These are phyloP conservation scores for Diorhabda elongata DNA, from an alignment of 1,140 invertebrate species.

Conservation along the genomic window DNA sequence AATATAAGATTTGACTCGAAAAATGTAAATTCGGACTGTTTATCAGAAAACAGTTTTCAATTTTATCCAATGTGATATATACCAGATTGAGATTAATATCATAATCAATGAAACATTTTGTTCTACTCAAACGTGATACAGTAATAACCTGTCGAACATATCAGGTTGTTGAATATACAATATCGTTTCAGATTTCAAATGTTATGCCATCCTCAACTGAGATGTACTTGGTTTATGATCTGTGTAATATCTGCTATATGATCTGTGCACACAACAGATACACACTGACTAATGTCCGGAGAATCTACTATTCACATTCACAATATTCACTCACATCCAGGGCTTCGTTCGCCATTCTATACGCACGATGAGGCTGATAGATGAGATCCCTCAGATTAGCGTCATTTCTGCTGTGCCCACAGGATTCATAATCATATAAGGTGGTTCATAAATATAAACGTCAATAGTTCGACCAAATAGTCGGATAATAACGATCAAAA, in stretches of 20 bases:
- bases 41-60: too few relatives aligned
- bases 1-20: too few relatives aligned
- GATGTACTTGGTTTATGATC: not conserved
- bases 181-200: not conserved
- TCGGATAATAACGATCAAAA: too few relatives aligned
- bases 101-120: too few relatives aligned
- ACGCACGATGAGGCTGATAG: not conserved
- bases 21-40: too few relatives aligned
- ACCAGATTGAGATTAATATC: too few relatives aligned
- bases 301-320: not conserved
- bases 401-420: not conserved
- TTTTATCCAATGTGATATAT: too few relatives aligned
- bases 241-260: slow-evolving; percentile 1
- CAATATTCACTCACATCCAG: not conserved
- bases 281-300: slow-evolving; percentile 1
- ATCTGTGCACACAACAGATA: not conserved
- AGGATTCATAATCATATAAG: too few relatives aligned
- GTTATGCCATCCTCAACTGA: slow-evolving; percentile 2
- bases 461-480: too few relatives aligned
- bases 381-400: not conserved
- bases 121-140: too few relatives aligned
- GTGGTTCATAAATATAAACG: too few relatives aligned
- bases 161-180: not conserved
- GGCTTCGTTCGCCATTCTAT: not conserved
- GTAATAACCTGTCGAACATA: not conserved